These are phyloP conservation scores for Diaperis boleti DNA, from an alignment of 2,888 invertebrate genomes.

Conservation along the genomic window DNA sequence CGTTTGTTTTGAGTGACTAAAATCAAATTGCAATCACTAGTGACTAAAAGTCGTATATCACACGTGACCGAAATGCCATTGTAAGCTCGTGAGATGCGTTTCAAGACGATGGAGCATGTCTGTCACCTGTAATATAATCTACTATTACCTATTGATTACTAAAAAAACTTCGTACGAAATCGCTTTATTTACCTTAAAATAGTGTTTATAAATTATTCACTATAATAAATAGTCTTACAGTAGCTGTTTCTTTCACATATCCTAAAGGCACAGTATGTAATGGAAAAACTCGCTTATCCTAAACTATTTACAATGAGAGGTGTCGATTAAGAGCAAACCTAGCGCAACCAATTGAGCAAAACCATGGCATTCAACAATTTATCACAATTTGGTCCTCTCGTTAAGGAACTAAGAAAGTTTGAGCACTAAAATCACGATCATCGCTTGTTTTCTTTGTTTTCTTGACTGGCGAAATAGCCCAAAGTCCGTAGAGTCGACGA, in stretches of 20 bases:
- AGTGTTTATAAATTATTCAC: conserved; percentile 27
- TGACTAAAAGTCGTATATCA: too few relatives aligned
- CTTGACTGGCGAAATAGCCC: conserved; percentile 72
- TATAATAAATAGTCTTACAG: conserved; percentile 31
- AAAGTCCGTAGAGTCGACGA: conserved; percentile 78
- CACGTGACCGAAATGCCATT: too few relatives aligned
- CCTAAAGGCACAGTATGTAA: conserved; percentile 31
- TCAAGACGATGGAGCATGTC: too few relatives aligned
- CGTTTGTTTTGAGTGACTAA: too few relatives aligned
- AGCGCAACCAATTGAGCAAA: conserved; percentile 35
- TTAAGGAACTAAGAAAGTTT: conserved; percentile 32
- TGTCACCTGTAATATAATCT: too few relatives aligned
- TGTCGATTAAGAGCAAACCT: too few relatives aligned
- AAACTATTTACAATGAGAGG: conserved; percentile 26
- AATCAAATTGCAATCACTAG: too few relatives aligned
- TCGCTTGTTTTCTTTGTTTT: conserved; percentile 37
- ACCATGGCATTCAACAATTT: conserved; percentile 33
- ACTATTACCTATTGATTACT: too few relatives aligned
- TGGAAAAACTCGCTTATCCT: conserved; percentile 5
- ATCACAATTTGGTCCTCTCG: conserved; percentile 40
- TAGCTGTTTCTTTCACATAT: too few relatives aligned
- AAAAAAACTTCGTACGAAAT: too few relatives aligned
- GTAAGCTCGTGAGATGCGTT: too few relatives aligned
- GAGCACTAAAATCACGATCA: conserved; percentile 39
- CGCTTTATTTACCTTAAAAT: conserved; percentile 28